A percentile compares a stretch with the other conserved stretches of the same genome.
These are phyloP conservation scores for Silurus aristotelis DNA, from an alignment of 2,797 vertebrate genomes.

Conservation along the genomic window DNA sequence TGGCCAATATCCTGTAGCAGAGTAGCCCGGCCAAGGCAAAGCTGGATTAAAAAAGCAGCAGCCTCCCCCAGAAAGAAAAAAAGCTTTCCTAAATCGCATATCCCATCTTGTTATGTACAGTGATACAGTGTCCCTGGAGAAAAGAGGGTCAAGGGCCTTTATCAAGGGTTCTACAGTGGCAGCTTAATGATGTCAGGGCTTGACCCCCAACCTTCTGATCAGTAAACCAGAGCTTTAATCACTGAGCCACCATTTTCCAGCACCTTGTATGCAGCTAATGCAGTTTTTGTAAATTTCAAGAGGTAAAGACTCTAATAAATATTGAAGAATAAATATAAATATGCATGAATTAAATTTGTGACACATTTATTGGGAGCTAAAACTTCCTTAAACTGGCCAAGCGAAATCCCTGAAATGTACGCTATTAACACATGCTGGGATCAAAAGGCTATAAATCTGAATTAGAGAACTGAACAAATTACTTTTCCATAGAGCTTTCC, in stretches of 20 bases:
- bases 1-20: not conserved
- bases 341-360: not conserved
- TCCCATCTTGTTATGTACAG: too few species aligned
- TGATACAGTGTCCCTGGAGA: too few species aligned
- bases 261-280: not conserved
- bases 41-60: not conserved
- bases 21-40: not conserved
- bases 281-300: not conserved
- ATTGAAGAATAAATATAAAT: not conserved
- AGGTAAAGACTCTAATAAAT: not conserved
- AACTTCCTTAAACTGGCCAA: not conserved
- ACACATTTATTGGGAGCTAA: not conserved
- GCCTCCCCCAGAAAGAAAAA: not conserved
- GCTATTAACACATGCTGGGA: slow-evolving; percentile 36
- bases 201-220: too few species aligned
- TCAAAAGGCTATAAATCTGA: slow-evolving; percentile 24
- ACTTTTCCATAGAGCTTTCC: slow-evolving; percentile 27
- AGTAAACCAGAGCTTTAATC: too few species aligned
- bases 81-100: too few species aligned
- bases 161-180: too few species aligned
- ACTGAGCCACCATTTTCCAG: too few species aligned
- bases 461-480: slow-evolving; percentile 22
- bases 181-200: too few species aligned
- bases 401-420: not conserved
- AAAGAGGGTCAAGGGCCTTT: too few species aligned